Evolutionary conservation across 1,140 invertebrate genomes (phyloP), one percentile per base, ranked within the genome.

Genomic region (Tetragnatha versicolor): DNA sequence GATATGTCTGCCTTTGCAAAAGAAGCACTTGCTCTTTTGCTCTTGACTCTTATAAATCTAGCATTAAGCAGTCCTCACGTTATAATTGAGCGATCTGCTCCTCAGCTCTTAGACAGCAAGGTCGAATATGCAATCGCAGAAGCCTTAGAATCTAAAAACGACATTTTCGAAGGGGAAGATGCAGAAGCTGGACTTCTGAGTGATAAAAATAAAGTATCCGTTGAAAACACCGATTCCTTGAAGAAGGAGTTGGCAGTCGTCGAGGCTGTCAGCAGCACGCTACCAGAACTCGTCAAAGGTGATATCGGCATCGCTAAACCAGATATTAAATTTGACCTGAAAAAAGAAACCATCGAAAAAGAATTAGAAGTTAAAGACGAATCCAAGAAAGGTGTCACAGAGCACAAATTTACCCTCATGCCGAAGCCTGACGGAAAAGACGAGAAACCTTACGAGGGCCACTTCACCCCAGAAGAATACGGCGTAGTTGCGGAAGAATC

Each of bases 401-500:
- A 1, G 12, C 7, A 14, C 20, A 65, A 42, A 27, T 42, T 27
- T 35, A 27, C 35, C 27, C 29, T 65, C 5, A 25, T 42, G 20
- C 61, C 61, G 2, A 65, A 65, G n/a, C 61, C 61, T 45, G 61
- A 65, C 10, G 33, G 35, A 1, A 65, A 65, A 45, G 61, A 65
- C 27, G 61, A 65, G 14, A 39, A 42, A 65, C 35, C 35, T 17
- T 65, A 25, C 7, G 37, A 42, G 27, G 14, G 20, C 20, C 29
- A 20, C 6, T 25, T 33, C 9, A 4, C 10, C 3, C 55, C 33
- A 14, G 55, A 65, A 17, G 61, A 65, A 39, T 65, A 65, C 3
- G n/a, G 35, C 9, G 35, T 37, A 27, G 17, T 42, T 12, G 22
- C 37, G 14, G 7, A 35, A 45, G 39, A 45, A 42, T n/a, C n/a